Evolutionary conservation across 1,140 invertebrate genomes (phyloP).

Genomic region (Aplysia californica): DNA sequence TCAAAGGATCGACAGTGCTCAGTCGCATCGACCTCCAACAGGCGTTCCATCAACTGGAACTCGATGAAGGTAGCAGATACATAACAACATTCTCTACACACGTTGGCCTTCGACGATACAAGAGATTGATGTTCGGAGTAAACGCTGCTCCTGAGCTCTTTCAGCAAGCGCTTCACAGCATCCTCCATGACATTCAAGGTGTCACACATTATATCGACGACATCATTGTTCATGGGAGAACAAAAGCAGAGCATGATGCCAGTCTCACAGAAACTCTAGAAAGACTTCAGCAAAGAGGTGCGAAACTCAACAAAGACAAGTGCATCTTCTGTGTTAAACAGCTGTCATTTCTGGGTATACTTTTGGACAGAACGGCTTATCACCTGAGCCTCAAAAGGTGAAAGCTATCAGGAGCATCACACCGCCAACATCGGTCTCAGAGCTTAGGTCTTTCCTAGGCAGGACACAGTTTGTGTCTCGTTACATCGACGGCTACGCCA

Average conservation of each 20-base stretch:
- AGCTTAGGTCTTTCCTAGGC: slow-evolving; percentile 32
- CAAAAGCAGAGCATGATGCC: slow-evolving; percentile 35
- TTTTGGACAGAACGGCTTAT: slow-evolving; percentile 25
- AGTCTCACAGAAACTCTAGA: slow-evolving; percentile 31
- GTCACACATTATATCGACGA: slow-evolving; percentile 46
- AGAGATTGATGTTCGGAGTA: slow-evolving; percentile 39
- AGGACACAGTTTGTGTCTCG: slow-evolving; percentile 30
- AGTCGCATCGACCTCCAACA: slow-evolving; percentile 48
- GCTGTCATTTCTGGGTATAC: slow-evolving; percentile 29
- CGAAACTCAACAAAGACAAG: slow-evolving; percentile 36
- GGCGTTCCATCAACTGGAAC: slow-evolving; percentile 48
- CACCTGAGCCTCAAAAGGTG: slow-evolving; percentile 30
- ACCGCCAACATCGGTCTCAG: slow-evolving; percentile 12
- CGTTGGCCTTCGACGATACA: slow-evolving; percentile 37
- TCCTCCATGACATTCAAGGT: slow-evolving; percentile 36
- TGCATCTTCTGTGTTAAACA: slow-evolving; percentile 29
- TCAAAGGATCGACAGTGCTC: slow-evolving; percentile 47
- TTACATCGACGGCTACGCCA: slow-evolving; percentile 31
- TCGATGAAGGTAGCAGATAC: slow-evolving; percentile 36
- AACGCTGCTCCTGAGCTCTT: slow-evolving; percentile 41
- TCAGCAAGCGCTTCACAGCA: slow-evolving; percentile 38
- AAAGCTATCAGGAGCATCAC: slow-evolving; percentile 17
- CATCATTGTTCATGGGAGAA: slow-evolving; percentile 45
- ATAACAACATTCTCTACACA: slow-evolving; percentile 50
- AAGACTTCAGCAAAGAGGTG: slow-evolving; percentile 24